phyloP scores from a whole-genome alignment of 2,888 invertebrate genomes.

The Lamproptera curius region DNA sequence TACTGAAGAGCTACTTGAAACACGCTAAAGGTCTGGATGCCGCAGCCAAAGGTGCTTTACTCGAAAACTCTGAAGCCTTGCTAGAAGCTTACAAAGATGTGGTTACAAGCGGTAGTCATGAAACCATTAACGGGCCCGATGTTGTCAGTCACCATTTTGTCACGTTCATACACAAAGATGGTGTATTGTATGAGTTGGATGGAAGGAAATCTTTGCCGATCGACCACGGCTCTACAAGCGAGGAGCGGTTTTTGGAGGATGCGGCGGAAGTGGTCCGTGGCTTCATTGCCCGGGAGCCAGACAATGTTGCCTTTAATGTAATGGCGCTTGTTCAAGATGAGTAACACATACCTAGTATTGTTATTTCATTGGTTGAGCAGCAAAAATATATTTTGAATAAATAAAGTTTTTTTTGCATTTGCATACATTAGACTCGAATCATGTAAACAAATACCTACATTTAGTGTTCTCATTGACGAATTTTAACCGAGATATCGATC shows the following conservation, averaged over 20 bases:
- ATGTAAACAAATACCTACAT: no score
- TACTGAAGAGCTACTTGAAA: slow-evolving; percentile 86
- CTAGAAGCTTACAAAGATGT: slow-evolving; percentile 88
- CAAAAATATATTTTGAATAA: no score
- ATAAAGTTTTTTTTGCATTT: no score
- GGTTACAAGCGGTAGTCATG: slow-evolving; percentile 89
- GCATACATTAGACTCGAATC: no score
- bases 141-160: slow-evolving; percentile 88
- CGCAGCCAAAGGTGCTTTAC: slow-evolving; percentile 84
- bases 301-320: slow-evolving; percentile 91
- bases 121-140: slow-evolving; percentile 79
- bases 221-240: slow-evolving; percentile 86
- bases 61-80: slow-evolving; percentile 85
- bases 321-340: slow-evolving; percentile 84
- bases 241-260: slow-evolving; percentile 87
- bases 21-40: slow-evolving; percentile 82
- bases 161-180: slow-evolving; percentile 89
- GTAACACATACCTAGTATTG: no score
- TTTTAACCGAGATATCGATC: no score
- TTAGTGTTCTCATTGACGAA: no score
- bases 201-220: slow-evolving; percentile 83
- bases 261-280: slow-evolving; percentile 88
- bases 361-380: slow-evolving; percentile 13
- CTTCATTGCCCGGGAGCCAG: slow-evolving; percentile 91
- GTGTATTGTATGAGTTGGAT: slow-evolving; percentile 89